Evolutionary conservation across 53 echinoderm and acorn worm species (phyloP).

Genomic region (Temnopleurus reevesii): DNA sequence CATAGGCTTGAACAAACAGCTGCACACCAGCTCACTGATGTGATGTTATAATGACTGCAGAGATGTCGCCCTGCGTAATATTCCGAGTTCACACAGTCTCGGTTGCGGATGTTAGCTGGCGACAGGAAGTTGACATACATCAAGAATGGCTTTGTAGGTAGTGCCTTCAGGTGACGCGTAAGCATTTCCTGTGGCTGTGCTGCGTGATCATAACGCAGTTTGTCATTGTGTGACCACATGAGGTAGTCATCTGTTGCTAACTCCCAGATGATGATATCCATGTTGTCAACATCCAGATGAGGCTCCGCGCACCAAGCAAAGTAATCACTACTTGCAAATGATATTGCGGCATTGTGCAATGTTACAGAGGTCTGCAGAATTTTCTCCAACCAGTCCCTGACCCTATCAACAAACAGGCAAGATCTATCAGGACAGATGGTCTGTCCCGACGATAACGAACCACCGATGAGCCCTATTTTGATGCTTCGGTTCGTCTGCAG

Average conservation of each 20-base stretch:
- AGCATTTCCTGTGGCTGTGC: constrained; percentile 78
- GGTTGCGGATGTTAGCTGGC: constrained; percentile 62
- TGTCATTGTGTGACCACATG: constrained; percentile 56
- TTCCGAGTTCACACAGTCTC: constrained; percentile 85
- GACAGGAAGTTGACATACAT: constrained; percentile 81
- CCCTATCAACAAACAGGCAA: constrained; percentile 69
- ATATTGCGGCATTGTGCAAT: constrained; percentile 72
- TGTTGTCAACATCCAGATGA: constrained; percentile 66
- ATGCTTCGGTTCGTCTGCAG: constrained; percentile 76
- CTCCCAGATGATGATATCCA: constrained; percentile 86
- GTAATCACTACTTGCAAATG: constrained; percentile 72
- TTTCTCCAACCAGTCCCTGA: constrained; percentile 64
- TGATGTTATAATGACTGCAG: constrained; percentile 69
- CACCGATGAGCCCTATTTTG: constrained; percentile 71
- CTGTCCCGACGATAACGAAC: constrained; percentile 61
- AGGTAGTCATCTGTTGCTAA: constrained; percentile 72
- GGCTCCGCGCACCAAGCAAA: constrained; percentile 78
- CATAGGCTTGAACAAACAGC: constrained; percentile 79
- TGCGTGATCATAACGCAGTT: constrained; percentile 61
- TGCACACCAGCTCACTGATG: constrained; percentile 80
- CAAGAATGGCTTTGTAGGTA: constrained; percentile 66
- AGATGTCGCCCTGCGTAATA: constrained; percentile 72
- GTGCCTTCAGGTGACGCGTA: constrained; percentile 60
- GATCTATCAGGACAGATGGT: constrained; percentile 58
- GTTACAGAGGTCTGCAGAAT: constrained; percentile 67